A percentile compares a stretch with the other conserved stretches of the same genome.
Conservation (phyloP, 2,797 vertebrate genomes). For the Sebastes wilsoni region DNA sequence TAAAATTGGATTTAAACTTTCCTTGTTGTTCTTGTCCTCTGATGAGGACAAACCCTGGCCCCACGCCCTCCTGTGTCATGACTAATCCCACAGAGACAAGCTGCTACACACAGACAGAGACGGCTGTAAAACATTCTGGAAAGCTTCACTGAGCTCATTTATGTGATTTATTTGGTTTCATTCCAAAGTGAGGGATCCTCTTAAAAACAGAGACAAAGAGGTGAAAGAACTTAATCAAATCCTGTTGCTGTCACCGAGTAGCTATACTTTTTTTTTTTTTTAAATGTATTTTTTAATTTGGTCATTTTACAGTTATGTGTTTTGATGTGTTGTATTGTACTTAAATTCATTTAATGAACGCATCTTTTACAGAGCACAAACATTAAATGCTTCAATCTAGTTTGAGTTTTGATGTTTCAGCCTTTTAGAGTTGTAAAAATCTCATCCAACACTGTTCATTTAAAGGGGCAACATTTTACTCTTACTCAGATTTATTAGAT, state of each 20-base stretch:
- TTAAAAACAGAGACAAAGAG: not conserved
- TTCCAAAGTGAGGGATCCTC: not conserved
- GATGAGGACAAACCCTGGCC: not conserved
- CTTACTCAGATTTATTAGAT: not conserved
- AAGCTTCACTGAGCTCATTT: not conserved
- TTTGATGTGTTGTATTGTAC: not conserved
- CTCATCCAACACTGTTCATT: not conserved
- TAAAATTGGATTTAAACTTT: not conserved
- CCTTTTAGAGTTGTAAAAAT: not conserved
- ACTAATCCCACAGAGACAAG: constrained; percentile 13
- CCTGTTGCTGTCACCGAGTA: not conserved
- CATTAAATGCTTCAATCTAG: not conserved
- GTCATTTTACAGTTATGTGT: not conserved
- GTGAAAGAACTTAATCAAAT: not conserved
- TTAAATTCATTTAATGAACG: not conserved
- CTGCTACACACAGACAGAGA: not conserved
- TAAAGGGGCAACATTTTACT: not conserved
- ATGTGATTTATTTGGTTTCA: constrained; percentile 9
- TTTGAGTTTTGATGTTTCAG: not conserved
- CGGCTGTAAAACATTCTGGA: not conserved
- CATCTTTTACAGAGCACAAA: not conserved
- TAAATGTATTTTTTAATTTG: not conserved
- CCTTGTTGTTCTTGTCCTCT: constrained; percentile 20
- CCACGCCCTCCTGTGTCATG: not conserved
- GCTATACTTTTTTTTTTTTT: not conserved